A percentile compares a stretch with the other conserved stretches of the same genome.
Conservation (phyloP, 2,797 vertebrate genomes). For the Cyclura pinguis region DNA sequence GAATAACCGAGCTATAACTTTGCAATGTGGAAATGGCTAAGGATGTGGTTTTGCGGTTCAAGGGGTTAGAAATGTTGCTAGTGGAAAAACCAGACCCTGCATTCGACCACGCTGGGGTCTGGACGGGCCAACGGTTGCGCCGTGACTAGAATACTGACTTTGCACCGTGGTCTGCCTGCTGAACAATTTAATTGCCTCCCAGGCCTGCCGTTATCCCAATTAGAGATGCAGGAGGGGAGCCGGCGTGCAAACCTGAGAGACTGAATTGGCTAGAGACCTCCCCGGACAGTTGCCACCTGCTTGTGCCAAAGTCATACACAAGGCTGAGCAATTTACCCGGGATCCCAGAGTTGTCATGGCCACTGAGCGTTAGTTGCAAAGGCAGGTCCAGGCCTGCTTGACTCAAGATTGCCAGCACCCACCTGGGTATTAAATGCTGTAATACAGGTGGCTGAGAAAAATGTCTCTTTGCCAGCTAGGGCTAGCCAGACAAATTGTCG, state of each 20-base stretch:
- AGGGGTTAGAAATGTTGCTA: no score
- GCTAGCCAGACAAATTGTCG: background rate
- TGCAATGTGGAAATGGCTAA: no score
- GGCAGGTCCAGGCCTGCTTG: background rate
- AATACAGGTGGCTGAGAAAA: background rate
- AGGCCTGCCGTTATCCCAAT: slow-evolving; percentile 20
- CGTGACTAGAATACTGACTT: no score
- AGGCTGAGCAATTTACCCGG: background rate
- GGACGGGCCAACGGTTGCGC: no score
- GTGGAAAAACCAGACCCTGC: no score
- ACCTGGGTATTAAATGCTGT: background rate
- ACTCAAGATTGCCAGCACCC: background rate
- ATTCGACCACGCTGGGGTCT: no score
- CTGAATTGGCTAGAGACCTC: background rate
- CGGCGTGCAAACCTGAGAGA: background rate
- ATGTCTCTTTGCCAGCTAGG: no score
- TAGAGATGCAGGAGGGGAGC: background rate
- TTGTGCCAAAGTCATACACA: background rate
- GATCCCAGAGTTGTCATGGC: background rate
- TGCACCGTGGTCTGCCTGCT: background rate
- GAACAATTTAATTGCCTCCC: slow-evolving; percentile 5
- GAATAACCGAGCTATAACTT: no score
- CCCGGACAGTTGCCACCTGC: background rate
- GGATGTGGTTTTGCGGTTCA: no score
- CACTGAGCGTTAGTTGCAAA: no score